These are phyloP conservation scores for Bradynema listronoti DNA, from an alignment of 1,140 invertebrate genomes.

Conservation along the genomic window DNA sequence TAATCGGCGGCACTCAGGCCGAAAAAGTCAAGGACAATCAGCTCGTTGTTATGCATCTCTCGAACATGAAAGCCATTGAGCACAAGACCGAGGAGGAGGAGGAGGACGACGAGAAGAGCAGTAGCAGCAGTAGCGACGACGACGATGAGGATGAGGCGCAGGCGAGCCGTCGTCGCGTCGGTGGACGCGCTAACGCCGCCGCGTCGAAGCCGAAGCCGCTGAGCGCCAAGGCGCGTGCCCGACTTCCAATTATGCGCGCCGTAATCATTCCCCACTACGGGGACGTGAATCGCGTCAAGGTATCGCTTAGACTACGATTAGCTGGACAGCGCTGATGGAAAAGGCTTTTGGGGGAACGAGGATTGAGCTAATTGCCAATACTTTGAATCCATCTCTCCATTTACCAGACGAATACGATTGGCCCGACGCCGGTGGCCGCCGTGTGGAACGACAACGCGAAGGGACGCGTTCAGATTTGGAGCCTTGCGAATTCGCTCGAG, in stretches of 20 bases:
- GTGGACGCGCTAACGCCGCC: no score
- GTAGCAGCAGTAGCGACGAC: slow-evolving; percentile 24
- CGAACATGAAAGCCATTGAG: slow-evolving; percentile 41
- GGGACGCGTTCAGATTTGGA: slow-evolving; percentile 44
- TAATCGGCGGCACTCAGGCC: slow-evolving; percentile 45
- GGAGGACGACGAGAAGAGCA: slow-evolving; percentile 8
- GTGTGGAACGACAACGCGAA: slow-evolving; percentile 45
- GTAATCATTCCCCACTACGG: slow-evolving; percentile 43
- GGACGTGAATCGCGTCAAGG: slow-evolving; percentile 44
- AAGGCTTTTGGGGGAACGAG: no score
- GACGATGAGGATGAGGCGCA: slow-evolving; percentile 42
- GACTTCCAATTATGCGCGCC: slow-evolving; percentile 28
- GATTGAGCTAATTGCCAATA: no score
- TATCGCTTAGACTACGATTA: neutral
- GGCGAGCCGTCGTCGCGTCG: slow-evolving; percentile 3
- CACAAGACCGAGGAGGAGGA: slow-evolving; percentile 21
- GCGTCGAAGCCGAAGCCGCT: no score
- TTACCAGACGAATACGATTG: no score
- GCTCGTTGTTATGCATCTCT: slow-evolving; percentile 34
- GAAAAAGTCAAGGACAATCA: slow-evolving; percentile 42
- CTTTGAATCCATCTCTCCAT: no score
- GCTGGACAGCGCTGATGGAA: no score
- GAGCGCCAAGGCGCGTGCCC: slow-evolving; percentile 24
- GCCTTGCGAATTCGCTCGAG: slow-evolving; percentile 22
- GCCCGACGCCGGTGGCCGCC: slow-evolving; percentile 27